Evolutionary conservation across 2,797 vertebrate species (phyloP), one percentile per base, ranked within the genome.

Genomic region (Tauraco hartlaubi): DNA sequence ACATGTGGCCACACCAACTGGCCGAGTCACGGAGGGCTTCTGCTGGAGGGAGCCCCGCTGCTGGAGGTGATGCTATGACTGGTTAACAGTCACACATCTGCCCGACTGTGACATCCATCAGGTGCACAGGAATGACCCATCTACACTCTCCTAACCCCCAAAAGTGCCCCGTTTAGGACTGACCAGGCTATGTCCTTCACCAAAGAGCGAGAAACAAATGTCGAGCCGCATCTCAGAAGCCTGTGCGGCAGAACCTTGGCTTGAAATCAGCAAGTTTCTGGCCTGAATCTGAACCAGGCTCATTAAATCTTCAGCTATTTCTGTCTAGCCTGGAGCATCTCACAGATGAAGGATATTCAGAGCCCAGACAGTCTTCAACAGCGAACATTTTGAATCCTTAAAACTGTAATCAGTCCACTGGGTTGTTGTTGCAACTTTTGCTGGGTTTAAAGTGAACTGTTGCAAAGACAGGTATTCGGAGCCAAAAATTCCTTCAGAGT

Each of bases 291-390:
- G 94, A 93, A 91, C 91, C 72, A 85, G 72, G 26, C 84, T 96
- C 88, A 96, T 96, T 93, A 93, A 88, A 88, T 89, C 84, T 85
- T 91, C 8, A 89, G 93, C 90, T 96, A 96, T 95, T 96, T 92
- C 91, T 92, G 86, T 95, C 84, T 93, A 91, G 86, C 94, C 94
- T 67, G 56, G 7, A 96, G 93, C 93, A 93, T 56, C 61, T 91
- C 78, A 76, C 77, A 93, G 88, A 94, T n/a, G 72, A 96, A 82
- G 68, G 77, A 58, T 93, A 89, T 91, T 94, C 84, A 96, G 81
- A 91, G 74, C 44, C 74, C 82, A 94, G 80, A 52, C 80, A 80
- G 72, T 88, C 68, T 90, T 91, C 52, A 75, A 77, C 31, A 86
- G 46, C 2, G 58, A 82, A n/a, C 15, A 62, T 73, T 94, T 7